phyloP scores from a whole-genome alignment of 1,140 invertebrate genomes.

The Drosophila busckii region DNA sequence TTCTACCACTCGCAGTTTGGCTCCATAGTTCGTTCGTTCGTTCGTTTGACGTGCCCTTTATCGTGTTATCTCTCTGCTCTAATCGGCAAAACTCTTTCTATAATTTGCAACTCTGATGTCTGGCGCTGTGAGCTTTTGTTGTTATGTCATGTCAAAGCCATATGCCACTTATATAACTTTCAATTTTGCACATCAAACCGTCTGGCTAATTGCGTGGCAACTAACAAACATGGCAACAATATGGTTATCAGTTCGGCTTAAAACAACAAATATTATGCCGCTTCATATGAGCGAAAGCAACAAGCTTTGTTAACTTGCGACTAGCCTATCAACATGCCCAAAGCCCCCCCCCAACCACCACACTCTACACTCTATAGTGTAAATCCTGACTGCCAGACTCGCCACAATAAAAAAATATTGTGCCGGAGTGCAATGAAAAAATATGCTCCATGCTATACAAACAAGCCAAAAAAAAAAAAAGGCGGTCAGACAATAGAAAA shows the following conservation, averaged over 20 bases:
- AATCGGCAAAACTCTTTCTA: slow-evolving; percentile 52
- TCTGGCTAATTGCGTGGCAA: slow-evolving; percentile 20
- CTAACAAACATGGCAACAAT: slow-evolving; percentile 24
- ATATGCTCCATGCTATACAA: slow-evolving; percentile 47
- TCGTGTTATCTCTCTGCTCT: slow-evolving; percentile 57
- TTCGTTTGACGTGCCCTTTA: slow-evolving; percentile 46
- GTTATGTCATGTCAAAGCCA: slow-evolving; percentile 37
- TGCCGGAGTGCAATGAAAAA: slow-evolving; percentile 32
- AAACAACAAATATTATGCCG: slow-evolving; percentile 46
- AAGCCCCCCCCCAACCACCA: slow-evolving; percentile 10
- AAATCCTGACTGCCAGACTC: slow-evolving; percentile 40
- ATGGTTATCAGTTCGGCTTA: slow-evolving; percentile 23
- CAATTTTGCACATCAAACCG: slow-evolving; percentile 33
- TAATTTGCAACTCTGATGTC: too few species aligned
- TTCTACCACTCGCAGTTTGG: slow-evolving; percentile 6
- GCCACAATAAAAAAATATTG: slow-evolving; percentile 5
- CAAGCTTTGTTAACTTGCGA: slow-evolving; percentile 68
- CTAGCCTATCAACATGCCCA: slow-evolving; percentile 43
- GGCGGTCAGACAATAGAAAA: slow-evolving; percentile 51
- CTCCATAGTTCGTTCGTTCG: slow-evolving; percentile 32
- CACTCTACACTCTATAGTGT: slow-evolving; percentile 30
- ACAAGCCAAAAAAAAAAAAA: slow-evolving; percentile 36
- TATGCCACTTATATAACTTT: slow-evolving; percentile 18
- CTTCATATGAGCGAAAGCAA: slow-evolving; percentile 36
- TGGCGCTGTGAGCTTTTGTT: slow-evolving; percentile 31